Percentiles rank a stretch among this genome's conserved stretches.
Evolutionary conservation across 30 jellyfish, hydroid and myxozoan species (phyloP).

Genomic region (Phacellophora camtschatica): DNA sequence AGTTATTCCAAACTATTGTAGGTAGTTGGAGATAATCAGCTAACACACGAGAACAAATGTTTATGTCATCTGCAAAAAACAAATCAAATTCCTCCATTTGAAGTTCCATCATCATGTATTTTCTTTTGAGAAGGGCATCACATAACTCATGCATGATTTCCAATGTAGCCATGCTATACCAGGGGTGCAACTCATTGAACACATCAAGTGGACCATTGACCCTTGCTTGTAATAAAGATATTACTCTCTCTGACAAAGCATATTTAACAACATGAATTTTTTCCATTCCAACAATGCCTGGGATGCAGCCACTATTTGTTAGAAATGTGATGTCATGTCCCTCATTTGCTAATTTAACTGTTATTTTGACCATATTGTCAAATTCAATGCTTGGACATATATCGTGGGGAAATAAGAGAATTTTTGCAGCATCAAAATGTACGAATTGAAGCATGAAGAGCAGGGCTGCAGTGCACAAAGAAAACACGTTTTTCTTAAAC

Average conservation of each 20-base stretch:
- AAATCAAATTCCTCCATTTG: constrained; percentile 32
- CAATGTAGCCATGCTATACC: background rate
- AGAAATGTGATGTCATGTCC: constrained; percentile 59
- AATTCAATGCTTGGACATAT: background rate
- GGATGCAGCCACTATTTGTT: background rate
- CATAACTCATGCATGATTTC: background rate
- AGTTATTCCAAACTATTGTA: constrained; percentile 13
- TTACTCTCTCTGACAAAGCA: constrained; percentile 2
- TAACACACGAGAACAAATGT: constrained; percentile 45
- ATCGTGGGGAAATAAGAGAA: constrained; percentile 47
- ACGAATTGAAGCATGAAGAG: too few species aligned
- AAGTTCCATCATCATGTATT: constrained; percentile 13
- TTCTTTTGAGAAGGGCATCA: constrained; percentile 27
- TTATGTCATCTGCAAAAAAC: constrained; percentile 21
- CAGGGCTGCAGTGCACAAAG: too few species aligned
- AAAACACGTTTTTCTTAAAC: too few species aligned
- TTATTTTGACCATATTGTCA: constrained; percentile 3
- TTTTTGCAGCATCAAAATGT: constrained; percentile 25
- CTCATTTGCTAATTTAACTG: constrained; percentile 38
- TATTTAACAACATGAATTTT: background rate
- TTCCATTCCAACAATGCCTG: background rate
- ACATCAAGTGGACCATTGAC: background rate
- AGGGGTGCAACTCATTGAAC: background rate
- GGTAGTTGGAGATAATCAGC: constrained; percentile 56
- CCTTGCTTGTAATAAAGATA: background rate